Evolutionary conservation across 2,888 invertebrate species (phyloP).

Genomic region (Epiblema foenella): DNA sequence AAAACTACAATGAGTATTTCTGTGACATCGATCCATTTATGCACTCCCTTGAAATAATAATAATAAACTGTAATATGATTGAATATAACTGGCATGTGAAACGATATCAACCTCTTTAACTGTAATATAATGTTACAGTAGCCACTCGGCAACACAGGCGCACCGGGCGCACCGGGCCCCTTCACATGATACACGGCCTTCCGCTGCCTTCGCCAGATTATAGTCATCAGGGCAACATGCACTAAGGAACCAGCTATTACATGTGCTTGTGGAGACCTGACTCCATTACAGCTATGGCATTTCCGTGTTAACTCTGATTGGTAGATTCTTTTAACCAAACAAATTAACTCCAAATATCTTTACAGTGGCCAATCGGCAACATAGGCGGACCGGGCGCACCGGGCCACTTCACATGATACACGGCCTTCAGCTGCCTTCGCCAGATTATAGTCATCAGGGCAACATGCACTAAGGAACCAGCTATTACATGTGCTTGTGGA

Average conservation of each 20-base stretch:
- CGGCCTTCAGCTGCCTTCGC: conserved; percentile 41
- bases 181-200: conserved; percentile 39
- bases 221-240: conserved; percentile 37
- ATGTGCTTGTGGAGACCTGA: background rate
- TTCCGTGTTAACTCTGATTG: background rate
- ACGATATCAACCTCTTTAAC: too few relatives aligned
- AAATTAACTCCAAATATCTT: too few relatives aligned
- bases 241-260: conserved; percentile 15
- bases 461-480: conserved; percentile 6
- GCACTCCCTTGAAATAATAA: too few relatives aligned
- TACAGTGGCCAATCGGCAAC: conserved; percentile 9
- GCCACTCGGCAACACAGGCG: conserved; percentile 38
- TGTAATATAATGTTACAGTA: background rate
- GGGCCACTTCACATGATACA: conserved; percentile 39
- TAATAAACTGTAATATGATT: too few relatives aligned
- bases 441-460: conserved; percentile 43
- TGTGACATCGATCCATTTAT: too few relatives aligned
- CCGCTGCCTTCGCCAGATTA: conserved; percentile 43
- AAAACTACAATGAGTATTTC: too few relatives aligned
- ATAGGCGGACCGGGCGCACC: conserved; percentile 46
- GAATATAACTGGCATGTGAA: too few relatives aligned
- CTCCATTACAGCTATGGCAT: conserved; percentile 7
- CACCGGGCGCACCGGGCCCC: conserved; percentile 44
- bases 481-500: conserved; percentile 9
- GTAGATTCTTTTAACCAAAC: too few relatives aligned